These are phyloP conservation scores for Idaea dimidiata DNA, from an alignment of 2,888 invertebrate genomes.

Conservation along the genomic window DNA sequence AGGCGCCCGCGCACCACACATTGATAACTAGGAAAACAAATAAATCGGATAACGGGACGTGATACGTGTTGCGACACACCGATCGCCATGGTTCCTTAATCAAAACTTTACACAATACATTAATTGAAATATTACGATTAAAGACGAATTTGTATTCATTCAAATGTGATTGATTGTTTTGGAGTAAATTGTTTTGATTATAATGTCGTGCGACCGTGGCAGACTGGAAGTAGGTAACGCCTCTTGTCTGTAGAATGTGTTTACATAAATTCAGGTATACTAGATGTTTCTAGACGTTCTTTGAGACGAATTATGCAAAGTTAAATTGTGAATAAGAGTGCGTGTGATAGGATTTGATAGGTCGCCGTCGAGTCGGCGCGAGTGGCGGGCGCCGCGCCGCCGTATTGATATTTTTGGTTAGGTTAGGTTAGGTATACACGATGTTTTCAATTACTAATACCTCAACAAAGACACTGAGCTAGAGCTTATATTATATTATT, in stretches of 20 bases:
- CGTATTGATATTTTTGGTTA: not conserved
- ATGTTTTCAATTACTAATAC: too few species aligned
- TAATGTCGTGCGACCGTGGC: not conserved
- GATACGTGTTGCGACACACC: not conserved
- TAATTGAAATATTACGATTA: not conserved
- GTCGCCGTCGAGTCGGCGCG: not conserved
- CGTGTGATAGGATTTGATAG: not conserved
- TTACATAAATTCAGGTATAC: not conserved
- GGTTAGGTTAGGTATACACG: too few species aligned
- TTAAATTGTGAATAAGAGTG: not conserved
- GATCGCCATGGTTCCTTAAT: not conserved
- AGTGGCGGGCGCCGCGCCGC: not conserved
- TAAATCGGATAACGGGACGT: not conserved
- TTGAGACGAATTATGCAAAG: not conserved
- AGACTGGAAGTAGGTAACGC: not conserved
- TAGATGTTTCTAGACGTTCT: too few species aligned
- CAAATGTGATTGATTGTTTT: not conserved
- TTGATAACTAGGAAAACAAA: not conserved
- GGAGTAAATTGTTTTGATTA: not conserved
- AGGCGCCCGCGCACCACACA: slow-evolving; percentile 24
- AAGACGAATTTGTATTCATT: not conserved
- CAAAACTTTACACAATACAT: not conserved
- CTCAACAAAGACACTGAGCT: not conserved
- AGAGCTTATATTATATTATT: too few species aligned
- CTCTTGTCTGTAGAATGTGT: not conserved